Conservation (phyloP, 2,888 invertebrate genomes). For the Macrosoma leucophasiata region DNA sequence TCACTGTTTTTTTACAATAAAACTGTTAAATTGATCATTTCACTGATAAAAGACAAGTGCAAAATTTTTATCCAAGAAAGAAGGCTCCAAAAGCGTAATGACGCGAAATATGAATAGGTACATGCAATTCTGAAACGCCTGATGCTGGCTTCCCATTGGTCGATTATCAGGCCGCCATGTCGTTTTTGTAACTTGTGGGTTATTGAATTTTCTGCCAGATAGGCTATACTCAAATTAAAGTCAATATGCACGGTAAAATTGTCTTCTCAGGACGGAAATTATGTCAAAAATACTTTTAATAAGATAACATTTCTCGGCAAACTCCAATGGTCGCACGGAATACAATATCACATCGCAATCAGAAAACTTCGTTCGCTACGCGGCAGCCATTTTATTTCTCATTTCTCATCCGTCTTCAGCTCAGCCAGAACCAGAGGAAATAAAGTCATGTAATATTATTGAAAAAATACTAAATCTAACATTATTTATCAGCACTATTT, state of each 20-base stretch:
- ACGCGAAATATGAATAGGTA: slow-evolving; percentile 84
- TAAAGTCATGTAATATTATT: too few relatives aligned
- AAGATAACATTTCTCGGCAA: slow-evolving; percentile 15
- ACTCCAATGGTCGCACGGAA: slow-evolving; percentile 18
- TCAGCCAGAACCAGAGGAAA: too few relatives aligned
- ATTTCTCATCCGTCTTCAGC: too few relatives aligned
- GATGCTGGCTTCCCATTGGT: slow-evolving; percentile 83
- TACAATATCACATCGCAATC: slow-evolving; percentile 27
- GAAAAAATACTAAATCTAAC: too few relatives aligned
- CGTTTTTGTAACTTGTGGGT: slow-evolving; percentile 58
- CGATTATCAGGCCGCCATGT: slow-evolving; percentile 80
- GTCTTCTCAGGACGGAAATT: slow-evolving; percentile 13
- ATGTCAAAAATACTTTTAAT: slow-evolving; percentile 10
- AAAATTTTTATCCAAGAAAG: slow-evolving; percentile 60
- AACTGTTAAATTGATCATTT: slow-evolving; percentile 37
- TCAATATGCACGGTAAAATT: background rate
- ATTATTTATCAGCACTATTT: too few relatives aligned
- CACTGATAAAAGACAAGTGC: slow-evolving; percentile 59
- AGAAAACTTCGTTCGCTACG: slow-evolving; percentile 25
- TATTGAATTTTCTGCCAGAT: slow-evolving; percentile 44
- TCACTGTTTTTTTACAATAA: slow-evolving; percentile 35
- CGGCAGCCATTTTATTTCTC: slow-evolving; percentile 28
- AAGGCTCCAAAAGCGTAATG: slow-evolving; percentile 80
- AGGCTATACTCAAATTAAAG: slow-evolving; percentile 4
- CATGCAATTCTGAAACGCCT: slow-evolving; percentile 78